phyloP scores from a whole-genome alignment of 2,797 vertebrate species.

The Malurus splendens region DNA sequence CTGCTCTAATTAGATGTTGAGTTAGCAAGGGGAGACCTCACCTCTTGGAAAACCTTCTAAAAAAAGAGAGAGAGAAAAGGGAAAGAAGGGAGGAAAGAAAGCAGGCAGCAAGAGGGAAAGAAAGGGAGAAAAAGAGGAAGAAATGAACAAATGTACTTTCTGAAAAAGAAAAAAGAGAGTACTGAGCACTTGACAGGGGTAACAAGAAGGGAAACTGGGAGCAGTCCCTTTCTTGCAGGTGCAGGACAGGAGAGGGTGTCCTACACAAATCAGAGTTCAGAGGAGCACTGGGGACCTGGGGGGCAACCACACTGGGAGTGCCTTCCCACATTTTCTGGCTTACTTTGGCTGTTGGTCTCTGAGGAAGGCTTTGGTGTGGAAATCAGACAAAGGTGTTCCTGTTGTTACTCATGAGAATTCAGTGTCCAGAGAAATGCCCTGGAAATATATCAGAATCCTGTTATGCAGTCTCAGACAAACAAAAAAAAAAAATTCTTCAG shows the following conservation, averaged over 20 bases:
- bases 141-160: not conserved
- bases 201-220: not conserved
- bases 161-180: not conserved
- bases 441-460: slow-evolving; percentile 10
- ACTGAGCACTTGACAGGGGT: not conserved
- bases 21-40: slow-evolving; percentile 30
- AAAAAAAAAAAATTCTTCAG: not conserved
- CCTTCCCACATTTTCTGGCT: not conserved
- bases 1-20: slow-evolving; percentile 45
- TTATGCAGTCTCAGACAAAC: not conserved
- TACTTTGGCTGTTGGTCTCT: not conserved
- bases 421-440: not conserved
- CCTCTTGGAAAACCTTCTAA: not conserved
- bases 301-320: rapidly evolving
- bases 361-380: not conserved
- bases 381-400: slow-evolving; percentile 3
- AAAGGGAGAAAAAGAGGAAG: not conserved
- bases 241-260: not conserved
- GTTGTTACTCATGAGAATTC: not conserved
- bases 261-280: not conserved
- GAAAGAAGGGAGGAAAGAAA: not conserved
- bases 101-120: not conserved
- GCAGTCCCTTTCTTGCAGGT: not conserved
- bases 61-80: not conserved
- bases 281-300: not conserved